A percentile compares a stretch with the other conserved stretches of the same genome.
phyloP scores from a whole-genome alignment of 2,113 vertebrate genomes.

The Poeciliopsis retropinna region DNA sequence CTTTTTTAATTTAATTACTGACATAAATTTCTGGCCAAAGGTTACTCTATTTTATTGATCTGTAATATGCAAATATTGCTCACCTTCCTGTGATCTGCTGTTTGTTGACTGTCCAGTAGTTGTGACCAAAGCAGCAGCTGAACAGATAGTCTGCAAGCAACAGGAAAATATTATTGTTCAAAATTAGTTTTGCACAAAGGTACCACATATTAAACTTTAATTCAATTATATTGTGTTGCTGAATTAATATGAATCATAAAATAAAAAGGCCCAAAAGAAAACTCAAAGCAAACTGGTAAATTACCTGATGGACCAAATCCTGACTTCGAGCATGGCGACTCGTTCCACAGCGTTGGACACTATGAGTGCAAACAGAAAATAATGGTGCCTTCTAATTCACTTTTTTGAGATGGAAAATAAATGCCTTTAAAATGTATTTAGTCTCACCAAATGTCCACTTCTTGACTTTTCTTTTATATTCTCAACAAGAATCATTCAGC shows the following conservation, averaged over 20 bases:
- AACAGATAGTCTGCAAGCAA: conserved; percentile 53
- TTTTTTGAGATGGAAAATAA: background rate
- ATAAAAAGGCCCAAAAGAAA: background rate
- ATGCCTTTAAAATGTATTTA: background rate
- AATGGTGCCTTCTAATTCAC: background rate
- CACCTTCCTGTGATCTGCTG: conserved; percentile 90
- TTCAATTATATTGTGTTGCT: background rate
- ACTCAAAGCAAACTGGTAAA: background rate
- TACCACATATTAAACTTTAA: background rate
- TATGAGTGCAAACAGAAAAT: conserved; percentile 24
- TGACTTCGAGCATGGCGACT: conserved; percentile 58
- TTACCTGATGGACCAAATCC: conserved; percentile 68
- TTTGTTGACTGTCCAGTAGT: conserved; percentile 79
- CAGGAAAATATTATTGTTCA: conserved; percentile 6
- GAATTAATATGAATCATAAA: background rate
- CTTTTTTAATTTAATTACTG: too few relatives aligned
- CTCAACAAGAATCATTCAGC: background rate
- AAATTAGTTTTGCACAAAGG: background rate
- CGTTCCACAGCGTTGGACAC: conserved; percentile 23
- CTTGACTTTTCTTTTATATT: background rate
- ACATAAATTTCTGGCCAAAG: too few relatives aligned
- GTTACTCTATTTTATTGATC: background rate
- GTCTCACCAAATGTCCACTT: background rate
- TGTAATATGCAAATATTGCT: conserved; percentile 52
- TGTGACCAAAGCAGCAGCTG: conserved; percentile 79